Conservation (phyloP, 92 coral and sea anemone genomes). For the Parazoanthus darwini region DNA sequence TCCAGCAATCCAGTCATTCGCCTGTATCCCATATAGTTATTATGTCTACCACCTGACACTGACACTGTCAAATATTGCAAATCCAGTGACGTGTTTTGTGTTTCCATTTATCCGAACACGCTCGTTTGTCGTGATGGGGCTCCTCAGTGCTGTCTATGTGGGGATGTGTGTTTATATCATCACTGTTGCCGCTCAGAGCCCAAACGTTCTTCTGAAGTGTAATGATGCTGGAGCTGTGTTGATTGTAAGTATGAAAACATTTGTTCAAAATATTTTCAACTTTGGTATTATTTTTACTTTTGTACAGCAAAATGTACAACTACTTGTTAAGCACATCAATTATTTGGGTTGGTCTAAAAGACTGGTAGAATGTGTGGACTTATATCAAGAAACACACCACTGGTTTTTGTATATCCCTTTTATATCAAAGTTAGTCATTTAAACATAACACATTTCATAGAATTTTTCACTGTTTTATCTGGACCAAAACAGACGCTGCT, state of each 20-base stretch:
- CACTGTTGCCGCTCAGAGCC: constrained; percentile 84
- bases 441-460: too few species aligned
- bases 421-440: too few species aligned
- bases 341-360: not conserved
- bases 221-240: constrained; percentile 83
- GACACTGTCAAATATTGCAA: constrained; percentile 90
- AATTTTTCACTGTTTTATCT: too few species aligned
- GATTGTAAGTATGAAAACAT: constrained; percentile 74
- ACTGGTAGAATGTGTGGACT: not conserved
- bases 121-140: constrained; percentile 55
- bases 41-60: constrained; percentile 86
- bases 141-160: constrained; percentile 67
- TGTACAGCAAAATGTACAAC: too few species aligned
- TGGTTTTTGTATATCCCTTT: too few species aligned
- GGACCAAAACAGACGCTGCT: too few species aligned
- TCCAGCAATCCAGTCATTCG: constrained; percentile 91
- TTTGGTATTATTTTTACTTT: not conserved
- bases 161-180: constrained; percentile 84
- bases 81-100: constrained; percentile 85
- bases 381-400: too few species aligned
- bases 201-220: constrained; percentile 72
- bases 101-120: constrained; percentile 82
- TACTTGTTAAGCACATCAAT: too few species aligned
- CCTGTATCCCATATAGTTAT: constrained; percentile 94
- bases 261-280: too few species aligned